Percentiles rank a stretch among this genome's conserved stretches.
Conservation (phyloP, 2,888 invertebrate species). For the Agrilus biguttatus region DNA sequence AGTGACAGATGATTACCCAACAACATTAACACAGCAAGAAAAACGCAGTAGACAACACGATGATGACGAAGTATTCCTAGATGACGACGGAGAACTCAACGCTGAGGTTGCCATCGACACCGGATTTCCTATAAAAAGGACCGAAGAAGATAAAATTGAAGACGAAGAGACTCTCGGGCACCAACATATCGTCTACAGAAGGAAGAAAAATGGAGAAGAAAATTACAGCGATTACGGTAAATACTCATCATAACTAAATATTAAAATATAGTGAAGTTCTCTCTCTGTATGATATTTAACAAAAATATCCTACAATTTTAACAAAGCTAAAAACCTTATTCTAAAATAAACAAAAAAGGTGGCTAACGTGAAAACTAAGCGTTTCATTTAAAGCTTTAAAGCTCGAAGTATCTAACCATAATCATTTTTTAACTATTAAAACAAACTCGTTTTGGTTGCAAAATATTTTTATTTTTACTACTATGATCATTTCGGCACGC, state of each 20-base stretch:
- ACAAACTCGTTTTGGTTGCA: too few relatives aligned
- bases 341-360: too few relatives aligned
- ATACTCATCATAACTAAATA: slow-evolving; percentile 14
- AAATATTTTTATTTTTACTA: too few relatives aligned
- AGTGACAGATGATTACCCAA: slow-evolving; percentile 16
- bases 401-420: too few relatives aligned
- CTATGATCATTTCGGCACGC: too few relatives aligned
- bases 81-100: slow-evolving; percentile 46
- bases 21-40: slow-evolving; percentile 12
- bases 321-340: too few relatives aligned
- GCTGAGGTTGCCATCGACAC: slow-evolving; percentile 51
- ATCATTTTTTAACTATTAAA: too few relatives aligned
- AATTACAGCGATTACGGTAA: slow-evolving; percentile 72
- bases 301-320: too few relatives aligned
- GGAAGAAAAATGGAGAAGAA: slow-evolving; percentile 40
- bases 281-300: too few relatives aligned
- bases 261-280: too few relatives aligned
- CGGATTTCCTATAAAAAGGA: slow-evolving; percentile 38
- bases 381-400: too few relatives aligned
- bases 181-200: slow-evolving; percentile 67
- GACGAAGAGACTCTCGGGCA: slow-evolving; percentile 24
- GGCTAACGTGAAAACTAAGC: too few relatives aligned
- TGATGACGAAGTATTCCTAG: slow-evolving; percentile 61
- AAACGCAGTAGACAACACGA: slow-evolving; percentile 17
- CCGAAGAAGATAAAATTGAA: slow-evolving; percentile 11